Evolutionary conservation across 2,888 invertebrate species (phyloP).

Genomic region (Aphodius granarius): DNA sequence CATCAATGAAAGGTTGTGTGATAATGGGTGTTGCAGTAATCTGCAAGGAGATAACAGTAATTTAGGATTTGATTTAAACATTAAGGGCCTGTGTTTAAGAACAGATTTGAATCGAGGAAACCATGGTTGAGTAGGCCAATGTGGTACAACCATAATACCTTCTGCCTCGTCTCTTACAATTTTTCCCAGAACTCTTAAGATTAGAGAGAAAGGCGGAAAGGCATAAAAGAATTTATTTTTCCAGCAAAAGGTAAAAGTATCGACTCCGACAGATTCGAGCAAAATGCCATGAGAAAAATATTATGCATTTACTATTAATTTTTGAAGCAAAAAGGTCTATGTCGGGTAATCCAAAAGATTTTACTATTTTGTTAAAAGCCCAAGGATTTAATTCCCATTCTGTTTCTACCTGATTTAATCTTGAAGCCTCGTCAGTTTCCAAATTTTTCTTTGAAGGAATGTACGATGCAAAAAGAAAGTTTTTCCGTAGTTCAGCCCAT

Average conservation of each 20-base stretch:
- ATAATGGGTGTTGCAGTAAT: background rate
- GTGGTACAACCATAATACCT: conserved; percentile 36
- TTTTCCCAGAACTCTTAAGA: conserved; percentile 34
- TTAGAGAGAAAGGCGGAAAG: conserved; percentile 36
- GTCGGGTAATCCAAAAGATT: no score
- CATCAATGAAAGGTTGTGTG: background rate
- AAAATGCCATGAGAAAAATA: no score
- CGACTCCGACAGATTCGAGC: no score
- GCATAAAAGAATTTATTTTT: conserved; percentile 30
- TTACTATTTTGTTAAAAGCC: no score
- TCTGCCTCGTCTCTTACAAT: conserved; percentile 33
- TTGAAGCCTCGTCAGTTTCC: no score
- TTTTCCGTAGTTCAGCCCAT: no score
- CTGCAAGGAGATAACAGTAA: background rate
- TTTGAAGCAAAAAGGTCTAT: no score
- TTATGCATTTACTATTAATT: no score
- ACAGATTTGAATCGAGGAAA: conserved; percentile 32
- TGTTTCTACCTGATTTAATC: no score
- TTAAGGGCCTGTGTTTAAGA: background rate
- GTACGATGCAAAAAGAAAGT: no score
- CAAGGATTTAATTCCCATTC: no score
- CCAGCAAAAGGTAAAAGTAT: background rate
- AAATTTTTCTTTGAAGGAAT: no score
- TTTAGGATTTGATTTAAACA: background rate
- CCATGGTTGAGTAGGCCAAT: conserved; percentile 38